Percentiles rank a stretch among this genome's conserved stretches.
Evolutionary conservation across 2,888 invertebrate species (phyloP).

Genomic region (Drosophila suboccidentalis): DNA sequence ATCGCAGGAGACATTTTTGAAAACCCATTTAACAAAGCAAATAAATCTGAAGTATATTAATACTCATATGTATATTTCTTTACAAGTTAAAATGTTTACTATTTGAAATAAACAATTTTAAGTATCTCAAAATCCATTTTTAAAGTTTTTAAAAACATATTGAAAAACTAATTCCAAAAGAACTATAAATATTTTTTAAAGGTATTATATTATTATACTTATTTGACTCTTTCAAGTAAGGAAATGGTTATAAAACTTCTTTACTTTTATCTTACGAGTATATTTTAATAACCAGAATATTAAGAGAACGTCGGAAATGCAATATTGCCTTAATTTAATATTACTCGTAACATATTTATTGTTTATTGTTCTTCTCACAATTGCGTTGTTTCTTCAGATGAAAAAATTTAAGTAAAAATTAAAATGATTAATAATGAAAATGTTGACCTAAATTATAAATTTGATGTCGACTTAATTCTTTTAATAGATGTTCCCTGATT

Average conservation of each 20-base stretch:
- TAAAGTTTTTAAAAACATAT: background rate
- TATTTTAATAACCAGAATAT: constrained; percentile 14
- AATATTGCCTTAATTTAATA: background rate
- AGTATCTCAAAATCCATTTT: background rate
- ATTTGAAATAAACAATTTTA: background rate
- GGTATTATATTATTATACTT: background rate
- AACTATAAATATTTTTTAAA: background rate
- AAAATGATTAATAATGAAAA: background rate
- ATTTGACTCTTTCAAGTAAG: background rate
- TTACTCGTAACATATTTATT: constrained; percentile 15
- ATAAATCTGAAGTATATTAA: background rate
- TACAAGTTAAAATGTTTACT: background rate
- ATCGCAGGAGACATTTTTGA: background rate
- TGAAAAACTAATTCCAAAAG: background rate
- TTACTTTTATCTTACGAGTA: background rate
- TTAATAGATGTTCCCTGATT: constrained; percentile 30
- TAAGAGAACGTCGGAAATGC: constrained; percentile 5
- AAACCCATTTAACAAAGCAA: background rate
- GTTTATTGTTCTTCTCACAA: constrained; percentile 1
- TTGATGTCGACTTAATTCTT: constrained; percentile 9
- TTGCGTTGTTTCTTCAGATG: background rate
- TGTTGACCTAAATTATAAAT: background rate
- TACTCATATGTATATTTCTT: background rate
- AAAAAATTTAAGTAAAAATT: background rate
- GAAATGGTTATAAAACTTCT: background rate